phyloP scores from a whole-genome alignment of 2,888 invertebrate species.

The Drosophila kambysellisi region DNA sequence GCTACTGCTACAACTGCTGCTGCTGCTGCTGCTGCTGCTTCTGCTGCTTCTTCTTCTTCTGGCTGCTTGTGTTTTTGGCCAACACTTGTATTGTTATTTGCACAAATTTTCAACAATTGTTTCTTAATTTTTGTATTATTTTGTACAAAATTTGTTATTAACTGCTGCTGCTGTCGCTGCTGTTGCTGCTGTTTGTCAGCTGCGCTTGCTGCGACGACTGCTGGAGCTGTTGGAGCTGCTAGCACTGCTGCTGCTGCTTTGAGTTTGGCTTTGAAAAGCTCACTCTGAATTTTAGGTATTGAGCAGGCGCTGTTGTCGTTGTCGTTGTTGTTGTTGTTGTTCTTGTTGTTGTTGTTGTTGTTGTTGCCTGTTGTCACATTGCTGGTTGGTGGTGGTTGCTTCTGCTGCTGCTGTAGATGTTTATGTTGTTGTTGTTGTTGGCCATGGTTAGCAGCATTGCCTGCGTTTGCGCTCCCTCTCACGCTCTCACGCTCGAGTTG shows the following conservation, averaged over 20 bases:
- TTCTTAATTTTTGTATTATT: slow-evolving; percentile 22
- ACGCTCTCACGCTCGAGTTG: slow-evolving; percentile 76
- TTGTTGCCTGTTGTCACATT: slow-evolving; percentile 54
- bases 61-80: neutral
- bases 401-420: slow-evolving; percentile 19
- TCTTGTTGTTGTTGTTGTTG: slow-evolving; percentile 33
- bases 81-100: slow-evolving; percentile 27
- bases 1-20: slow-evolving; percentile 13
- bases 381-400: slow-evolving; percentile 60
- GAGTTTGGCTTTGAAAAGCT: slow-evolving; percentile 78
- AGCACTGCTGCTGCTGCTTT: slow-evolving; percentile 38
- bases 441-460: slow-evolving; percentile 38
- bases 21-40: slow-evolving; percentile 13
- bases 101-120: slow-evolving; percentile 30
- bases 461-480: slow-evolving; percentile 64
- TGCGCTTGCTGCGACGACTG: slow-evolving; percentile 75
- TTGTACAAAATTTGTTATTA: slow-evolving; percentile 33
- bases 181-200: slow-evolving; percentile 74
- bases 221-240: slow-evolving; percentile 50
- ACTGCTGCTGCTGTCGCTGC: slow-evolving; percentile 52
- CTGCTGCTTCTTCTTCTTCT: slow-evolving; percentile 1
- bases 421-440: slow-evolving; percentile 45
- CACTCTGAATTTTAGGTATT: slow-evolving; percentile 72
- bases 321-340: slow-evolving; percentile 28
- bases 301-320: slow-evolving; percentile 57